Conservation (phyloP, 2,888 invertebrate species). For the Spilarctia lutea region DNA sequence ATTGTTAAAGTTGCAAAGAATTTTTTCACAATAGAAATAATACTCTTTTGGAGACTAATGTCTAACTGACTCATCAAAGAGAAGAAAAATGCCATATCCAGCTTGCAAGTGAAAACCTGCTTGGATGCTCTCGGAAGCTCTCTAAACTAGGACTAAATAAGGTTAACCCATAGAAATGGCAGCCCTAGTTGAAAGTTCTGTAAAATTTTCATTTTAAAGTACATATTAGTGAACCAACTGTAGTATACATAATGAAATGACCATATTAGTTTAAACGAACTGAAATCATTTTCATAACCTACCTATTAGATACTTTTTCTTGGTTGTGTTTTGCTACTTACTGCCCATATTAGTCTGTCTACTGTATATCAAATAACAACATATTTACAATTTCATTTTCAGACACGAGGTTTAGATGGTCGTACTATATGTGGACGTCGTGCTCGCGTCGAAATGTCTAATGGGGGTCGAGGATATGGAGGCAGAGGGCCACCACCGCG, state of each 20-base stretch:
- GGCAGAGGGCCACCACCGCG: constrained; percentile 87
- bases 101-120: no score
- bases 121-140: no score
- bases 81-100: no score
- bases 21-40: no score
- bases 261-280: background rate
- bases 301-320: background rate
- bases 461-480: constrained; percentile 90
- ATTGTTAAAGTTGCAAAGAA: no score
- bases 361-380: background rate
- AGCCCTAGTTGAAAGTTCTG: no score
- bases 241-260: background rate
- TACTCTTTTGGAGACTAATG: no score
- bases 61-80: no score
- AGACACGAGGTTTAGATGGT: constrained; percentile 89
- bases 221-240: no score
- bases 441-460: constrained; percentile 96
- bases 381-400: background rate
- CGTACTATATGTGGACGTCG: constrained; percentile 95
- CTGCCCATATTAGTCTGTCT: background rate
- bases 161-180: no score
- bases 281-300: background rate
- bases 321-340: background rate
- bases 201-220: no score
- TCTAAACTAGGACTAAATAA: no score